These are phyloP conservation scores for Euproctis similis DNA, from an alignment of 2,888 invertebrate genomes.

Conservation along the genomic window DNA sequence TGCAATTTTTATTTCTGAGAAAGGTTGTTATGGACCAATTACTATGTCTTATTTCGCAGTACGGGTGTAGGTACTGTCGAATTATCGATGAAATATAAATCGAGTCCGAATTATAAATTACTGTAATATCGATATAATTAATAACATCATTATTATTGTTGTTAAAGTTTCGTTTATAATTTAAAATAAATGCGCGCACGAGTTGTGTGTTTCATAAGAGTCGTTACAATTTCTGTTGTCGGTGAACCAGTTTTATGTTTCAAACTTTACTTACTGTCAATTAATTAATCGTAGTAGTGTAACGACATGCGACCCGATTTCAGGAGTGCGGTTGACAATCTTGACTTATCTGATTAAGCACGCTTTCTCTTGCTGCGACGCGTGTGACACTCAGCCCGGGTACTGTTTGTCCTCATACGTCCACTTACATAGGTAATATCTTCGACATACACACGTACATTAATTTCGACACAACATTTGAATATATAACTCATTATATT, in stretches of 20 bases:
- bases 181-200: slow-evolving; percentile 18
- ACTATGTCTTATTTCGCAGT: no score
- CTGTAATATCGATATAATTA: not conserved
- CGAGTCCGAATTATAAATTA: not conserved
- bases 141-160: no score
- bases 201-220: slow-evolving; percentile 62
- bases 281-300: slow-evolving; percentile 75
- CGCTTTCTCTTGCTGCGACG: slow-evolving; percentile 69
- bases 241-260: slow-evolving; percentile 63
- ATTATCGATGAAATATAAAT: no score
- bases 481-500: slow-evolving; percentile 66
- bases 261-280: slow-evolving; percentile 67
- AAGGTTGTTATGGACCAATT: no score
- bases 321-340: slow-evolving; percentile 74
- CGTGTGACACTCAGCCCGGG: slow-evolving; percentile 45
- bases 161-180: slow-evolving; percentile 2
- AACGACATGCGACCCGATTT: slow-evolving; percentile 75
- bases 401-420: slow-evolving; percentile 31
- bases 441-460: slow-evolving; percentile 54
- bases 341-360: slow-evolving; percentile 75
- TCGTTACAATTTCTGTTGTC: slow-evolving; percentile 47
- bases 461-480: slow-evolving; percentile 68
- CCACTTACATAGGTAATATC: slow-evolving; percentile 38
- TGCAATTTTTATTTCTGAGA: no score
- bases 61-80: no score